Evolutionary conservation across 2,888 invertebrate genomes (phyloP).

Genomic region (Phyllotreta striolata): DNA sequence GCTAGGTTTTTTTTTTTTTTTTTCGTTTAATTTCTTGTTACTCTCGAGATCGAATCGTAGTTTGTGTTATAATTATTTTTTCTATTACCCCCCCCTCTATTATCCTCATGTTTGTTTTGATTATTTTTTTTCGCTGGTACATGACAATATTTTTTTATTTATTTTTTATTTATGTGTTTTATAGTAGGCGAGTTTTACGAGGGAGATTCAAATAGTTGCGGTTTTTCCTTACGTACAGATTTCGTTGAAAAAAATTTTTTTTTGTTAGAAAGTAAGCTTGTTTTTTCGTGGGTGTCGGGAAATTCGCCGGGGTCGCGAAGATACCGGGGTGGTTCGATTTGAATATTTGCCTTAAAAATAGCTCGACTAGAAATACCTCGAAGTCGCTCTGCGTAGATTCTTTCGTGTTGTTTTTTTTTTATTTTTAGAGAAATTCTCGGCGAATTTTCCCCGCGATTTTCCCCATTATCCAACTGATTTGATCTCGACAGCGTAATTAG

Average conservation of each 20-base stretch:
- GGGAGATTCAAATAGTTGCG: conserved; percentile 15
- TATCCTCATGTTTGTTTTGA: conserved; percentile 6
- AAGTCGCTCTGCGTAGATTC: no score
- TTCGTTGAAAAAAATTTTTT: conserved; percentile 1
- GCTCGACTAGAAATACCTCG: no score
- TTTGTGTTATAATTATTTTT: conserved; percentile 14
- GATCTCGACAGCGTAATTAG: conserved; percentile 39
- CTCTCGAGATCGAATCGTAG: conserved; percentile 42
- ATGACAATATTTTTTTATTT: conserved; percentile 29
- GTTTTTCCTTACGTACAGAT: no score
- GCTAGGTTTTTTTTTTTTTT: conserved; percentile 50
- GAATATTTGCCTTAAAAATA: neutral
- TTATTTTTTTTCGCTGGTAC: conserved; percentile 16
- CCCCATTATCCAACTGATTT: conserved; percentile 30
- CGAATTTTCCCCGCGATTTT: neutral
- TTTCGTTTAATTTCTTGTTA: conserved; percentile 38
- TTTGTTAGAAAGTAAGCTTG: no score
- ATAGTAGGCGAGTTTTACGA: conserved; percentile 3
- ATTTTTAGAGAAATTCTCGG: no score
- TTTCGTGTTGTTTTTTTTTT: no score
- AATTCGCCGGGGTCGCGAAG: no score
- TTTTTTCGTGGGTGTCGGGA: neutral
- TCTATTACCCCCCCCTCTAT: neutral
- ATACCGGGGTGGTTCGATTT: no score
- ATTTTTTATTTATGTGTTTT: conserved; percentile 18